Evolutionary conservation across 1,140 invertebrate species (phyloP).

Genomic region (Drosophila ohnishii): DNA sequence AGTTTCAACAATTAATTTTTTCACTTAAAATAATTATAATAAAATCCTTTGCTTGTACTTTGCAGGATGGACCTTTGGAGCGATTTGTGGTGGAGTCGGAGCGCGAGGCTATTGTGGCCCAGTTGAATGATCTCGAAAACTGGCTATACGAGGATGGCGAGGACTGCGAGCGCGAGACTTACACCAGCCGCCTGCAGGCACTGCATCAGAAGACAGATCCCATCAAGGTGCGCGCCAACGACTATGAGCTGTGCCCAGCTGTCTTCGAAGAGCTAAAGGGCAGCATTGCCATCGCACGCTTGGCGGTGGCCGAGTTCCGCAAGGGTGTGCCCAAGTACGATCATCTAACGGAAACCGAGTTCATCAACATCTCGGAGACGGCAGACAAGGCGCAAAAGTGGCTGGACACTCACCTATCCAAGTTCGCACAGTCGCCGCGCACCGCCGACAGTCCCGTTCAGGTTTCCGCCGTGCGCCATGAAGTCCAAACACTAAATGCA

Average conservation of each 20-base stretch:
- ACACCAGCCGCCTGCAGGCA: slow-evolving; percentile 85
- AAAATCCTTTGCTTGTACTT: slow-evolving; percentile 50
- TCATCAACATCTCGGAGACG: slow-evolving; percentile 87
- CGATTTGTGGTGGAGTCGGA: slow-evolving; percentile 90
- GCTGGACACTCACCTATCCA: slow-evolving; percentile 88
- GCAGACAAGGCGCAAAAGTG: slow-evolving; percentile 87
- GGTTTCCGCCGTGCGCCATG: slow-evolving; percentile 89
- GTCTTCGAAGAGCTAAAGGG: slow-evolving; percentile 91
- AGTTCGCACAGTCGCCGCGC: slow-evolving; percentile 86
- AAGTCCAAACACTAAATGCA: slow-evolving; percentile 84
- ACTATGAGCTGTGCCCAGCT: slow-evolving; percentile 89
- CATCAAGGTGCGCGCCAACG: slow-evolving; percentile 90
- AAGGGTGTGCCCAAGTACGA: slow-evolving; percentile 91
- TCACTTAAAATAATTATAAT: not conserved
- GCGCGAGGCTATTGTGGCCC: slow-evolving; percentile 86
- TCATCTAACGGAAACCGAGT: slow-evolving; percentile 91
- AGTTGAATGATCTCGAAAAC: slow-evolving; percentile 93
- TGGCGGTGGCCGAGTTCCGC: slow-evolving; percentile 87
- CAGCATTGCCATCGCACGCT: slow-evolving; percentile 89
- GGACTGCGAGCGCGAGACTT: slow-evolving; percentile 92
- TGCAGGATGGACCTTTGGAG: slow-evolving; percentile 89
- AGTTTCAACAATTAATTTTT: too few species aligned
- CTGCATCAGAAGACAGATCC: slow-evolving; percentile 91
- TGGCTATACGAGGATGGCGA: slow-evolving; percentile 98
- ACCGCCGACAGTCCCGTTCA: slow-evolving; percentile 89